Percentiles rank a stretch among this genome's conserved stretches.
phyloP scores from a whole-genome alignment of 2,888 invertebrate species.

The Scrobipalpa atriplicella region DNA sequence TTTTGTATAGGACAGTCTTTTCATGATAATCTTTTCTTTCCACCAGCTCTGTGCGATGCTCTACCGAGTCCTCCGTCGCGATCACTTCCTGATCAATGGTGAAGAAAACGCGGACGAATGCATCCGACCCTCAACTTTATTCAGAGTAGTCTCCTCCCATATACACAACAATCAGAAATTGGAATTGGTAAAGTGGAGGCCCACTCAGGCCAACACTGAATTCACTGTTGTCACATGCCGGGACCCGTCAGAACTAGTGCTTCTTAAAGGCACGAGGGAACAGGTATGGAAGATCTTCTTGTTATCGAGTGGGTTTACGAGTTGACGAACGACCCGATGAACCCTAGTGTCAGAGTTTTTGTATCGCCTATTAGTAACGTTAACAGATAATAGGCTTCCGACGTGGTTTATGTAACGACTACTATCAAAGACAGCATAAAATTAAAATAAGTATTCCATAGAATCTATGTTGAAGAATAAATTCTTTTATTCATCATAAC shows the following conservation, averaged over 20 bases:
- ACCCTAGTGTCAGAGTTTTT: too few relatives aligned
- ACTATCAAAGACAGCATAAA: too few relatives aligned
- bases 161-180: constrained; percentile 35
- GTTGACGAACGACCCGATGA: too few relatives aligned
- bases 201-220: constrained; percentile 35
- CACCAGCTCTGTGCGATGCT: constrained; percentile 44
- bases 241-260: constrained; percentile 41
- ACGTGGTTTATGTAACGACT: too few relatives aligned
- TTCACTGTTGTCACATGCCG: constrained; percentile 45
- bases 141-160: constrained; percentile 41
- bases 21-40: background rate
- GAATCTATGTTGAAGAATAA: too few relatives aligned
- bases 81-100: constrained; percentile 46
- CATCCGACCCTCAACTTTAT: constrained; percentile 40
- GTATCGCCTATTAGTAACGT: too few relatives aligned
- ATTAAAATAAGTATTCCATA: too few relatives aligned
- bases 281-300: background rate
- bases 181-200: constrained; percentile 45
- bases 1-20: too few relatives aligned
- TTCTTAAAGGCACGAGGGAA: constrained; percentile 40
- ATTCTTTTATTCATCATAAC: too few relatives aligned
- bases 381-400: too few relatives aligned
- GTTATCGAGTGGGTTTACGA: too few relatives aligned
- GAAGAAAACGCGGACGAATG: constrained; percentile 34
- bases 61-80: constrained; percentile 37